Conservation (phyloP, 37 sponge, comb jelly and placozoan genomes). For the Theonella swinhoei region DNA sequence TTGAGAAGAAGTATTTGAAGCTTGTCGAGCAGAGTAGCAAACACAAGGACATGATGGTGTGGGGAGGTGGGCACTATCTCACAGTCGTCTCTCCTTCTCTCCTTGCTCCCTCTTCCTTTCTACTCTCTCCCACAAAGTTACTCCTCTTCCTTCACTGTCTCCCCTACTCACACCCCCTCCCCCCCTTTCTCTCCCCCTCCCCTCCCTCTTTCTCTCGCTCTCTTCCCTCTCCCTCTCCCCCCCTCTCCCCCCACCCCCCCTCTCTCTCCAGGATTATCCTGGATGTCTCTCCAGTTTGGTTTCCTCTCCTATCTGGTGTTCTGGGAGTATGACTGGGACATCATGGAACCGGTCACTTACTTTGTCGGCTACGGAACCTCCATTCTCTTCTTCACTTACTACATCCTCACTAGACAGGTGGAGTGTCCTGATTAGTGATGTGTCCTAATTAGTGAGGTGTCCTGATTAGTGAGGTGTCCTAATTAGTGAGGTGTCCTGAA, state of each 20-base stretch:
- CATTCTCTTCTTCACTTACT: slow-evolving; percentile 89
- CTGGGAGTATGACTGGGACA: slow-evolving; percentile 98
- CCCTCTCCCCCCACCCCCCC: no score
- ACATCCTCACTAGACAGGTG: slow-evolving; percentile 83
- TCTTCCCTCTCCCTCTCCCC: no score
- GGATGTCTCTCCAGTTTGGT: slow-evolving; percentile 91
- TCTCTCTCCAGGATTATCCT: slow-evolving; percentile 43
- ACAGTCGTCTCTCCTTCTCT: background rate
- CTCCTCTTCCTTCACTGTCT: no score
- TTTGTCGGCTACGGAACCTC: slow-evolving; percentile 85
- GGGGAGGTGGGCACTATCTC: slow-evolving; percentile 53
- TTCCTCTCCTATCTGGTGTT: slow-evolving; percentile 94
- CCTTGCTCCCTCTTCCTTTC: no score
- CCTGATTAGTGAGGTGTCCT: background rate
- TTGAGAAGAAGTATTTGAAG: slow-evolving; percentile 56
- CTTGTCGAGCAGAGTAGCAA: slow-evolving; percentile 40
- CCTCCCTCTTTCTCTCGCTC: no score
- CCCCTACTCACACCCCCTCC: no score
- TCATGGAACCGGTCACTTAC: slow-evolving; percentile 99
- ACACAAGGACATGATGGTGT: slow-evolving; percentile 67
- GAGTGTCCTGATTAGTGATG: background rate
- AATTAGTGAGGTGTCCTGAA: background rate
- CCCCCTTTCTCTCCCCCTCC: no score
- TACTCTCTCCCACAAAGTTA: no score
- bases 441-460: background rate